phyloP scores from a whole-genome alignment of 1,140 invertebrate genomes.

The Drosophila subobscura region DNA sequence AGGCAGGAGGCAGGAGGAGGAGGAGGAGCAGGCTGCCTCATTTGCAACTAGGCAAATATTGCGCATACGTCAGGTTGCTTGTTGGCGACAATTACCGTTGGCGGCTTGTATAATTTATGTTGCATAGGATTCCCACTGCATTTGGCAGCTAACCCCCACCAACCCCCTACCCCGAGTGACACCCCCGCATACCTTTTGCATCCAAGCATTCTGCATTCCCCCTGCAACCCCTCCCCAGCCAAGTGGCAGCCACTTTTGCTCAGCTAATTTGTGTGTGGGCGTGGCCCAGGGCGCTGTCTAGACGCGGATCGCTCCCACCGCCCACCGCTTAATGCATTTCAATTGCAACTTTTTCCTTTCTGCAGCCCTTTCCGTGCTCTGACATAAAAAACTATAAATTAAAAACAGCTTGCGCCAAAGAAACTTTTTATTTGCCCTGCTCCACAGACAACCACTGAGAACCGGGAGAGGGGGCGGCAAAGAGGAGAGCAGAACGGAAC shows the following conservation, averaged over 20 bases:
- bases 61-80: conserved; percentile 73
- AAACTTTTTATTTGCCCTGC: conserved; percentile 10
- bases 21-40: conserved; percentile 29
- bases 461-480: conserved; percentile 9
- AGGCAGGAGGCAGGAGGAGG: not conserved
- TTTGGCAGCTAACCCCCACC: conserved; percentile 7
- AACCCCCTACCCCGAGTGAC: not conserved
- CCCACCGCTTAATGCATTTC: conserved; percentile 60
- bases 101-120: conserved; percentile 74
- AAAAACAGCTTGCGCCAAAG: conserved; percentile 37
- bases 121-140: conserved; percentile 46
- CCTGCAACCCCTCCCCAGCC: not conserved
- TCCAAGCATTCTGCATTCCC: not conserved
- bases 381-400: conserved; percentile 59
- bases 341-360: conserved; percentile 46
- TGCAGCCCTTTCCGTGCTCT: not conserved
- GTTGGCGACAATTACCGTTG: conserved; percentile 72
- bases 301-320: conserved; percentile 10
- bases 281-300: conserved; percentile 28
- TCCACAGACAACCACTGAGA: not conserved
- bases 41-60: conserved; percentile 73
- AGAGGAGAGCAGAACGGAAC: not conserved
- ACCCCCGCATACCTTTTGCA: not conserved
- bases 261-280: conserved; percentile 46
- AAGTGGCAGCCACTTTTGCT: conserved; percentile 50